Base-by-base conservation (phyloP, 1,140 invertebrate species). In the Ectropis grisescens region DNA sequence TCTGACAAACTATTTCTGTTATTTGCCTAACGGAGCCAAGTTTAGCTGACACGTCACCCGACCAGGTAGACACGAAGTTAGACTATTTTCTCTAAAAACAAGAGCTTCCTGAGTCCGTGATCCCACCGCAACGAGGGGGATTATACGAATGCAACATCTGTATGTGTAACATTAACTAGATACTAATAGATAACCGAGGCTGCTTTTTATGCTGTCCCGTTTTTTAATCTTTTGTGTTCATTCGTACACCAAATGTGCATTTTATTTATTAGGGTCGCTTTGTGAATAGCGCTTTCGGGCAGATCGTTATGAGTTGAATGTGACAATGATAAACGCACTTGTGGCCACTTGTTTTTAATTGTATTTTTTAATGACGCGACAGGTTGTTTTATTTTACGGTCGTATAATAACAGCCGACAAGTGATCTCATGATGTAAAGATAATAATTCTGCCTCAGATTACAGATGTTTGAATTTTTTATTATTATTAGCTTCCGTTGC, bases 171-270 rank as follows among this genome's bases (percentile, higher is more conserved):
- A 66, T 65, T 72, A 80, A 80, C 71, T 78, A 75, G 75, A 80
- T 78, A 80, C 70, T 71, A 74, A 80, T 80, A 80, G 75, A 75
- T 75, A 75, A 78, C 71, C 72, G 61, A 71, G 66, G 71, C 69
- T 78, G 75, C 52, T 80, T 80, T 80, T 80, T 80, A 80, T 79
- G 58, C 47, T 47, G 41, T 37, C 41, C 50, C 51, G 56, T 67
- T 79, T 76, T 79, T 74, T 66, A 67, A 62, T 60, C 69, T 69
- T 61, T 76, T 76, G 69, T 75, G 39, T 61, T 41, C 47, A 23
- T 33, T 45, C 40, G 42, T 47, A 57, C 48, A 47, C 68, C 72
- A 68, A 80, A 72, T 78, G 75, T 60, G 55, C 65, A 53, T 62
- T 65, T 69, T 74, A 74, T 71, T 79, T 66, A 65, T 64, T 26